Conservation (phyloP, 37 sponge, comb jelly and placozoan species). For the Tethya wilhelma region DNA sequence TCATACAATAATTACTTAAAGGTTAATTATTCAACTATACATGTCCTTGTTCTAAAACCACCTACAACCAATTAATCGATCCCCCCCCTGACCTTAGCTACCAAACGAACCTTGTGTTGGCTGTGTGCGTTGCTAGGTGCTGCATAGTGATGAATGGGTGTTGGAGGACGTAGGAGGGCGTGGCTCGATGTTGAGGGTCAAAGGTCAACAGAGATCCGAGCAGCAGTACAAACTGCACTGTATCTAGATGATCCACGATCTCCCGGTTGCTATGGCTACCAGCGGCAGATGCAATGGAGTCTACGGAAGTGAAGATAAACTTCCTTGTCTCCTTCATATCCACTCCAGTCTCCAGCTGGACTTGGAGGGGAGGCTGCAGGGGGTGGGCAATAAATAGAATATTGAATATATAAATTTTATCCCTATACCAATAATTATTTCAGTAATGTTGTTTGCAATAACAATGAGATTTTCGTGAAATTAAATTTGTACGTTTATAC, state of each 20-base stretch:
- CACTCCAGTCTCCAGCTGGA: constrained; percentile 49
- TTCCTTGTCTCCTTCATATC: constrained; percentile 82
- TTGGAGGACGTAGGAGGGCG: constrained; percentile 62
- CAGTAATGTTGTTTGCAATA: no score
- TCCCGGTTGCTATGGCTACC: neutral
- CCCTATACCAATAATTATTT: no score
- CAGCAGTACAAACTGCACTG: constrained; percentile 73
- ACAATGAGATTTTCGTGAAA: no score
- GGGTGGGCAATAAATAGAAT: neutral
- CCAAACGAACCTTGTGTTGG: constrained; percentile 25
- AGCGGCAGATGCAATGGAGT: constrained; percentile 25
- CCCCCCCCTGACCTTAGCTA: no score
- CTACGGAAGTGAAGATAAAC: constrained; percentile 65
- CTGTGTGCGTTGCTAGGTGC: constrained; percentile 73
- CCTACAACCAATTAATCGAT: no score
- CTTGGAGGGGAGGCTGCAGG: constrained; percentile 9
- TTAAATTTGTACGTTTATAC: no score
- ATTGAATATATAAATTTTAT: neutral
- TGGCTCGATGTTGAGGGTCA: constrained; percentile 57
- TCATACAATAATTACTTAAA: neutral
- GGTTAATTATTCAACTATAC: neutral
- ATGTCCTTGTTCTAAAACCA: no score
- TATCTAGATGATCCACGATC: constrained; percentile 10
- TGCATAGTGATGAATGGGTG: constrained; percentile 89
- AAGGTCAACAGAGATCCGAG: constrained; percentile 60